Conservation (phyloP, 1,140 invertebrate genomes). For the Bombus cullumanus region DNA sequence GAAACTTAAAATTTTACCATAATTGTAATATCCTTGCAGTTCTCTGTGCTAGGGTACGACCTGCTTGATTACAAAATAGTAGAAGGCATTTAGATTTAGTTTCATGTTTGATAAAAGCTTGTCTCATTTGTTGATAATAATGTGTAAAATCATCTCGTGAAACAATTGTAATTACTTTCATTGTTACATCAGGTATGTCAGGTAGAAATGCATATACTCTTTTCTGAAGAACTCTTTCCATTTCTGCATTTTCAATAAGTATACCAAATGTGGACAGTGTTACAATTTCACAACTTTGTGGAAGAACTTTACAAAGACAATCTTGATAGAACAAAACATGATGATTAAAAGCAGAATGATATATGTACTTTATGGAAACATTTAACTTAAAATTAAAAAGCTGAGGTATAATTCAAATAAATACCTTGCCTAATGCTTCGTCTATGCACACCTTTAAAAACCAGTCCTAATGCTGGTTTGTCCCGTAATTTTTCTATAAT, state of each 20-base stretch:
- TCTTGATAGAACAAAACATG: slow-evolving; percentile 42
- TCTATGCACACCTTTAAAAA: slow-evolving; percentile 36
- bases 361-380: neutral
- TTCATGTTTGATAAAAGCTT: neutral
- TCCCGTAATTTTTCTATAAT: slow-evolving; percentile 63
- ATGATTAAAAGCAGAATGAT: slow-evolving; percentile 7
- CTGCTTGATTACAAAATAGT: slow-evolving; percentile 57
- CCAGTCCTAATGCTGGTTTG: slow-evolving; percentile 70
- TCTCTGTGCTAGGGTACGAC: neutral
- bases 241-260: slow-evolving; percentile 61
- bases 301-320: slow-evolving; percentile 60
- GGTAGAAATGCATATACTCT: slow-evolving; percentile 71
- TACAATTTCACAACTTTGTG: slow-evolving; percentile 49
- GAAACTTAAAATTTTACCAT: slow-evolving; percentile 45
- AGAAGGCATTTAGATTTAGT: slow-evolving; percentile 67
- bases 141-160: neutral
- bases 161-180: slow-evolving; percentile 49
- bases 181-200: slow-evolving; percentile 61
- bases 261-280: slow-evolving; percentile 47
- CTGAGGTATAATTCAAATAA: neutral
- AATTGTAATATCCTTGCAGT: slow-evolving; percentile 40
- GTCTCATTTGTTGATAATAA: slow-evolving; percentile 28
- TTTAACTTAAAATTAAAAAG: neutral
- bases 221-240: neutral
- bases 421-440: neutral